Conservation (phyloP, 2,797 vertebrate species). For the Leptodactylus fallax region DNA sequence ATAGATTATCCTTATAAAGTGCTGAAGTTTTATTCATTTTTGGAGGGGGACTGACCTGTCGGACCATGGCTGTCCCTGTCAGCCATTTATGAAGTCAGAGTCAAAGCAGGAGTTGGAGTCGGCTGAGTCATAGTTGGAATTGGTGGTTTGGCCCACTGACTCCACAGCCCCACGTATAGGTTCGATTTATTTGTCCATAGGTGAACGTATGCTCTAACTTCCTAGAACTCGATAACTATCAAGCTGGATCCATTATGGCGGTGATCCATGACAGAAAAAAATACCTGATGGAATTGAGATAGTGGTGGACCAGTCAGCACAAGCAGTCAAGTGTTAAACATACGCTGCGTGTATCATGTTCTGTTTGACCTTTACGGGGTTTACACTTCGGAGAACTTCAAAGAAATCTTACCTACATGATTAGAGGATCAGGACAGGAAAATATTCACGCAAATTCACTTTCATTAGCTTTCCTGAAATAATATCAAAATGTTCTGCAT, state of each 20-base stretch:
- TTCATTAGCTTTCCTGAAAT: slow-evolving; percentile 63
- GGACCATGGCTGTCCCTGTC: no score
- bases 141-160: no score
- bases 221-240: neutral
- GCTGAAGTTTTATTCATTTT: no score
- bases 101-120: no score
- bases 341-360: slow-evolving; percentile 32
- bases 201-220: neutral
- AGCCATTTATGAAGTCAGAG: no score
- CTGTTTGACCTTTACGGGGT: slow-evolving; percentile 57
- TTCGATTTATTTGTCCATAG: neutral
- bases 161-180: no score
- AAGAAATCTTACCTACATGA: slow-evolving; percentile 42
- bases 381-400: slow-evolving; percentile 44
- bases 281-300: neutral
- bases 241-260: neutral
- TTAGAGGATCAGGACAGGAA: slow-evolving; percentile 46
- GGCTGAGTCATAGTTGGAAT: no score
- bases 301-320: neutral
- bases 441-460: slow-evolving; percentile 67
- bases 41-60: no score
- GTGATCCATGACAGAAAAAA: neutral
- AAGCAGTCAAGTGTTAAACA: slow-evolving; percentile 11
- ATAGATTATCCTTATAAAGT: no score
- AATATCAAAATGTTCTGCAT: slow-evolving; percentile 58